Conservation (phyloP, 2,888 invertebrate species). For the Chrysolina oricalcia region DNA sequence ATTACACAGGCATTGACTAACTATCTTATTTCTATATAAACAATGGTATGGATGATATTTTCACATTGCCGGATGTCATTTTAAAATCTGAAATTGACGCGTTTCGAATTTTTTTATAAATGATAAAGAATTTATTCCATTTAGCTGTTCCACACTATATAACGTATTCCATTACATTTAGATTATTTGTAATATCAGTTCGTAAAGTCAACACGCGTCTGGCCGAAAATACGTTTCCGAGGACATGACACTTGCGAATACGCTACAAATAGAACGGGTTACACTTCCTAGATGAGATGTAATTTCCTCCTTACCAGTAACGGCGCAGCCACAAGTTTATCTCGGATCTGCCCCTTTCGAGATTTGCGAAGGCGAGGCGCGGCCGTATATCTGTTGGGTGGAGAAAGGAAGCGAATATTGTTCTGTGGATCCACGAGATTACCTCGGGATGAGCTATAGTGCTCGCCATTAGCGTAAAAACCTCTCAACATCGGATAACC, state of each 20-base stretch:
- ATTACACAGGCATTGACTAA: too few species aligned
- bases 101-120: too few species aligned
- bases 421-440: slow-evolving; percentile 3
- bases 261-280: slow-evolving; percentile 12
- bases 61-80: too few species aligned
- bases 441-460: slow-evolving; percentile 10
- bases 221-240: too few species aligned
- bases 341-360: slow-evolving; percentile 38
- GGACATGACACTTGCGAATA: background rate
- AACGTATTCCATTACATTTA: too few species aligned
- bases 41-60: too few species aligned
- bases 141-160: too few species aligned
- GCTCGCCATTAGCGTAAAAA: background rate
- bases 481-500: background rate
- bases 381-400: slow-evolving; percentile 17
- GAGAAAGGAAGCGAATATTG: slow-evolving; percentile 2
- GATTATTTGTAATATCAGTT: too few species aligned
- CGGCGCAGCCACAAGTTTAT: slow-evolving; percentile 32
- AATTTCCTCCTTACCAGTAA: slow-evolving; percentile 35
- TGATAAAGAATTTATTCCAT: too few species aligned
- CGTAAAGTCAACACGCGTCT: too few species aligned
- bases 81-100: too few species aligned
- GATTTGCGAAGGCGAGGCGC: slow-evolving; percentile 40
- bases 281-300: slow-evolving; percentile 38
- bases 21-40: too few species aligned